Evolutionary conservation across 1,140 invertebrate genomes (phyloP), one percentile per base, ranked within the genome.

Genomic region (Phymastichus coffea): DNA sequence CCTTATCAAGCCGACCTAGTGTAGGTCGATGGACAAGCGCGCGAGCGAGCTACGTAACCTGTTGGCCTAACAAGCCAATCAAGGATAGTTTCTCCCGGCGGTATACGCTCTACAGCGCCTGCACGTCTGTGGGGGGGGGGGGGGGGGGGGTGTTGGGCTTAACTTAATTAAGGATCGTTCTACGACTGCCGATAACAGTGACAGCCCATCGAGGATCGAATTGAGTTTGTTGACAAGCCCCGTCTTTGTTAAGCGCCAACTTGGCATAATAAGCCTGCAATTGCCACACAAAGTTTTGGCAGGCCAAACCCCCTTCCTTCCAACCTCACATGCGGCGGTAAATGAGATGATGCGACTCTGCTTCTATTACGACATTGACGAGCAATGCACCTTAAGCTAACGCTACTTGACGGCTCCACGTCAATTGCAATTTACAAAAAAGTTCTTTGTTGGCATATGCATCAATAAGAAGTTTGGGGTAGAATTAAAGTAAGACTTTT

Each of bases 121-220:
- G 30, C 14, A 33, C 30, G 30, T 33, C 7, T 33, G 30, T 33
- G 30, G 30, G 30, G 6, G 14, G 7, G 30, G 20, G 6, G 22
- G 15, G 19, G 9, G 48, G 35, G 49, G 35, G n/a, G 3, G 19
- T 61, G 56, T 57, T 20, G 51, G 66, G 55, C 38, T 70, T 74
- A 73, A 73, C 72, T 73, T 73, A 73, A 74, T 74, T 74, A 73
- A 70, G 63, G 68, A 65, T 67, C 67, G 72, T 69, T 70, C 70
- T 65, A 67, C 70, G 64, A 66, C 64, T 70, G 68, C 57, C 64
- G 64, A 68, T 72, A 70, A 63, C 63, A 65, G 52, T 41, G 63
- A 68, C 63, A 55, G 61, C 64, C n/a, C n/a, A n/a, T n/a, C n/a
- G n/a, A n/a, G n/a, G 56, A 61, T 53, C 40, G 46, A 51, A 54